Evolutionary conservation across 2,888 invertebrate species (phyloP).

Genomic region (Athripsodes cinereus): DNA sequence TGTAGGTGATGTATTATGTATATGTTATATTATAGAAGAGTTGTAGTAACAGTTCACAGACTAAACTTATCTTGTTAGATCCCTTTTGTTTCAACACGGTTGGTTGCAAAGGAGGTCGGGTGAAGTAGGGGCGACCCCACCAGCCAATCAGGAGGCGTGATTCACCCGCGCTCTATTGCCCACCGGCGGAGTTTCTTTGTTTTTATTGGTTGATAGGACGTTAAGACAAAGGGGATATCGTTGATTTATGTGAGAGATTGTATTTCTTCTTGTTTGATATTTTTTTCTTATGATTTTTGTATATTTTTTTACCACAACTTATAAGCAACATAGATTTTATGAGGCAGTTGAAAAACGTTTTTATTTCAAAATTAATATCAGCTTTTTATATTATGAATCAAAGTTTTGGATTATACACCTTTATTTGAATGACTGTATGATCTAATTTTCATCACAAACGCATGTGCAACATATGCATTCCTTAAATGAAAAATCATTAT

Average conservation of each 20-base stretch:
- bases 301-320: background rate
- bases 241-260: constrained; percentile 21
- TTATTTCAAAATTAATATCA: no score
- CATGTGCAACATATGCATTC: no score
- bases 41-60: no score
- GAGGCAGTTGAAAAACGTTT: no score
- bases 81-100: constrained; percentile 23
- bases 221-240: constrained; percentile 21
- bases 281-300: constrained; percentile 5
- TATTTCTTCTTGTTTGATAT: constrained; percentile 10
- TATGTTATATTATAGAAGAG: no score
- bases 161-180: constrained; percentile 24
- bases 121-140: constrained; percentile 8
- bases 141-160: constrained; percentile 21
- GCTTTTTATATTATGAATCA: no score
- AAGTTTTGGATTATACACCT: no score
- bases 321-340: no score
- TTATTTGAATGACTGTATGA: no score
- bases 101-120: background rate
- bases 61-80: constrained; percentile 20
- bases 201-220: constrained; percentile 27
- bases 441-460: no score
- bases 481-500: no score
- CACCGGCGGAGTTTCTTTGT: constrained; percentile 22
- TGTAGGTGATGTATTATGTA: no score